These are phyloP conservation scores for Hirudinaria manillensis DNA, from an alignment of 2,888 invertebrate genomes.

Conservation along the genomic window DNA sequence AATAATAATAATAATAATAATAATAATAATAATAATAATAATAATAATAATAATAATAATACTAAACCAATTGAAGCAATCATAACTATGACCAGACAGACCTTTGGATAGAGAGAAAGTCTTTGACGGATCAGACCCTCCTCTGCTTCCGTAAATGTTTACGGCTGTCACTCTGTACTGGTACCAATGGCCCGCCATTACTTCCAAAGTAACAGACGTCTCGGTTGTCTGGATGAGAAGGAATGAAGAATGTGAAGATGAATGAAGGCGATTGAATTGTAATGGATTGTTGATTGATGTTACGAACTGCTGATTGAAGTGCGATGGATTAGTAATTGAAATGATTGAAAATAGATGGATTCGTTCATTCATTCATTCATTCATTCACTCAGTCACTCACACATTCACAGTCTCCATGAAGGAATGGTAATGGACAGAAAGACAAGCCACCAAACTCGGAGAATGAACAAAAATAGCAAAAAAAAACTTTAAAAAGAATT, in stretches of 20 bases:
- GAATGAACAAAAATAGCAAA: too few species aligned
- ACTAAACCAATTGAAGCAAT: neutral
- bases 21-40: neutral
- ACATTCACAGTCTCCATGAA: too few species aligned
- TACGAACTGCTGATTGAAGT: neutral
- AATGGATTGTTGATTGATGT: neutral
- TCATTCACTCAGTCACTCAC: too few species aligned
- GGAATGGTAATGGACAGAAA: too few species aligned
- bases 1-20: neutral
- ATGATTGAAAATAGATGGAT: too few species aligned
- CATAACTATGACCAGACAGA: slow-evolving; percentile 19
- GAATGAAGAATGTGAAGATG: neutral
- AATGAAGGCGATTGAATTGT: neutral
- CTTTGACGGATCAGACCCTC: slow-evolving; percentile 46
- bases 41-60: too few species aligned
- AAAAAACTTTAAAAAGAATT: too few species aligned
- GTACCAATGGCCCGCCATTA: slow-evolving; percentile 47
- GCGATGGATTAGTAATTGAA: neutral
- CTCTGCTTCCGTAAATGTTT: slow-evolving; percentile 47
- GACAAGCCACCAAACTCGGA: too few species aligned
- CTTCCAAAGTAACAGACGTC: slow-evolving; percentile 37
- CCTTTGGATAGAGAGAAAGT: slow-evolving; percentile 44
- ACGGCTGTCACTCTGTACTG: slow-evolving; percentile 52
- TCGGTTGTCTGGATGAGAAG: slow-evolving; percentile 38
- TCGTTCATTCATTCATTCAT: too few species aligned